Conservation (phyloP, 2,113 vertebrate genomes). For the Dendropsophus ebraccatus region DNA sequence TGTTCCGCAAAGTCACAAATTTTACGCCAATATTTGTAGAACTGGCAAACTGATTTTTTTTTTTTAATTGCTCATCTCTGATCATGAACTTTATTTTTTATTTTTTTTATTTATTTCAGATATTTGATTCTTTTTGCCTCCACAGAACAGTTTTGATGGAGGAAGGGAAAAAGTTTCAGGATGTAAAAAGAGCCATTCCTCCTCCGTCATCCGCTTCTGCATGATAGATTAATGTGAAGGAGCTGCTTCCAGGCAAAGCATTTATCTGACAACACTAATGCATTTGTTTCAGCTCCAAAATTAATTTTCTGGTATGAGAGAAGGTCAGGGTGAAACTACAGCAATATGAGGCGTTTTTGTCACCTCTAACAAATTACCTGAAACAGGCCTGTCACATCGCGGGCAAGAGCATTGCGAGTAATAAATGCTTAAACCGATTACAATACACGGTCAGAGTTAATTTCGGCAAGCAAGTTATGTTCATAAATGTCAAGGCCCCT, state of each 20-base stretch:
- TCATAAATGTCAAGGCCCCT: slow-evolving; percentile 64
- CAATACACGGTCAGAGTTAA: slow-evolving; percentile 86
- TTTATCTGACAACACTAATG: slow-evolving; percentile 92
- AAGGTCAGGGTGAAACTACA: slow-evolving; percentile 90
- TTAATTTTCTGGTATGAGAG: slow-evolving; percentile 97
- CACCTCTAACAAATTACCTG: slow-evolving; percentile 95
- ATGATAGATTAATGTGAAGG: slow-evolving; percentile 78
- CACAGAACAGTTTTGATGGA: background rate
- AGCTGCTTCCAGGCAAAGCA: slow-evolving; percentile 84
- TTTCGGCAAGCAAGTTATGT: slow-evolving; percentile 77
- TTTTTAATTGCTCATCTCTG: too few relatives aligned
- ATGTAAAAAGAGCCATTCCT: slow-evolving; percentile 72
- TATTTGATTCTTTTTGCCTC: background rate
- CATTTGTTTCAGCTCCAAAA: slow-evolving; percentile 93
- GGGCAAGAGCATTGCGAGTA: slow-evolving; percentile 82
- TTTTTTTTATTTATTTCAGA: background rate
- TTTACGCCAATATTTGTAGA: too few relatives aligned
- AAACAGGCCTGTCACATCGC: slow-evolving; percentile 89
- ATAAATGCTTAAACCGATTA: slow-evolving; percentile 86
- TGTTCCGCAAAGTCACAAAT: too few relatives aligned
- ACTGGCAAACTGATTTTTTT: too few relatives aligned
- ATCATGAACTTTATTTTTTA: too few relatives aligned
- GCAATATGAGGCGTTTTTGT: slow-evolving; percentile 86
- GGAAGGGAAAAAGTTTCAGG: slow-evolving; percentile 15
- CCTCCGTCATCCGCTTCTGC: slow-evolving; percentile 67